Evolutionary conservation across 2,888 invertebrate species (phyloP), one percentile per base, ranked within the genome.

Genomic region (Tenthredo notha): DNA sequence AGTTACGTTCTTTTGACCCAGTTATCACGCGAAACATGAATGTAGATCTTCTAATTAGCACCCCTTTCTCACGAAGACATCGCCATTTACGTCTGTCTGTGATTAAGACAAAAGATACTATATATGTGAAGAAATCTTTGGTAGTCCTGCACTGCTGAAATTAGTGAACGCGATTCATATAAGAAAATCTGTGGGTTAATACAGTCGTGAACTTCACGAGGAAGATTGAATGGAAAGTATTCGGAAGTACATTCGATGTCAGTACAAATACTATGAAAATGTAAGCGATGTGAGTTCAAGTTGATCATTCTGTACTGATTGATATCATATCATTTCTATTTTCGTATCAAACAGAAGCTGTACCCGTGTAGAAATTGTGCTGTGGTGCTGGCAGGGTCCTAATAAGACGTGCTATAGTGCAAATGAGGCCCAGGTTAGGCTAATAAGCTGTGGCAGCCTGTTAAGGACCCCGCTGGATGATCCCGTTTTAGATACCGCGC

Each of bases 1-100:
- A 74, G 1, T 21, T 9, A 74, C 25, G n/a, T 43, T 40, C 12
- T 74, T 9, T 25, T n/a, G 72, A 43, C 72, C 72, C 37, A 74
- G 10, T 43, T 74, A 43, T 43, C 43, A 21, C 12, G 7, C 43
- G n/a, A 43, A 40, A 74, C 43, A 29, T 74, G 18, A 21, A n/a
- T 21, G 40, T 40, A 12, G 43, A 74, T n/a, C 72, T 74, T 74
- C n/a, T 74, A 43, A 74, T 74, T 74, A 74, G n/a, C 43, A 74
- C 43, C 43, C 43, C 43, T 74, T 74, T 74, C 72, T 18, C 29
- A 40, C 21, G 61, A 61, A 21, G 25, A 61, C 61, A 61, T 21
- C 10, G 61, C 18, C 54, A 12, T 25, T 25, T 10, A 12, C 61
- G 9, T 61, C 10, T 61, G 10, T 21, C 25, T 61, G 25, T 61